Percentiles rank a stretch among this genome's conserved stretches.
These are phyloP conservation scores for Fringilla coelebs DNA, from an alignment of 2,797 vertebrate genomes.

Conservation along the genomic window DNA sequence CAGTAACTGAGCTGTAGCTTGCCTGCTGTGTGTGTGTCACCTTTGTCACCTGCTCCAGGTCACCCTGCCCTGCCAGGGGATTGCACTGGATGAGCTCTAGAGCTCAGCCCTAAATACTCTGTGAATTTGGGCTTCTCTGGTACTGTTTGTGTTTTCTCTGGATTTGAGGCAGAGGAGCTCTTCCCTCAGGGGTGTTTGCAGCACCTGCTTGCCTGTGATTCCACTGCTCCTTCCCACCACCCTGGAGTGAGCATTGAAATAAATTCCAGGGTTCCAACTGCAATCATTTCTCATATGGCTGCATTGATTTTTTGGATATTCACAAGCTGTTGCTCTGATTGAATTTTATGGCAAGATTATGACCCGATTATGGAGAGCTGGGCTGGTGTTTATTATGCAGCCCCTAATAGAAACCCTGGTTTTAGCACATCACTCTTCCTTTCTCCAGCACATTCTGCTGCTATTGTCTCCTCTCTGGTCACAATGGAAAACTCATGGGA, in stretches of 20 bases:
- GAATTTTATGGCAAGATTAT: constrained; percentile 59
- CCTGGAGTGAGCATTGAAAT: neutral
- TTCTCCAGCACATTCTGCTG: constrained; percentile 10
- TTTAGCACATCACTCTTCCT: constrained; percentile 15
- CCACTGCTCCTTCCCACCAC: neutral
- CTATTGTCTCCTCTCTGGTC: constrained; percentile 42
- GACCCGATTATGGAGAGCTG: constrained; percentile 35
- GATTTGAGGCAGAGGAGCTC: neutral
- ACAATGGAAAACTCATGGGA: constrained; percentile 49
- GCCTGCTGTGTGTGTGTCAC: neutral
- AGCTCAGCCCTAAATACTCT: neutral
- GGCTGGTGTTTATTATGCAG: constrained; percentile 36
- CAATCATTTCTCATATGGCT: neutral
- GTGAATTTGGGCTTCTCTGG: neutral
- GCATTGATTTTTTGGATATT: constrained; percentile 47
- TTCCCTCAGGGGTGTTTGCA: neutral
- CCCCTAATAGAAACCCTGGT: constrained; percentile 19
- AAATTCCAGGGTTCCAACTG: neutral
- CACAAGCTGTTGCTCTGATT: constrained; percentile 60
- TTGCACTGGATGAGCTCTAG: neutral
- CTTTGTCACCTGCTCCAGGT: neutral
- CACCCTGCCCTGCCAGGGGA: neutral
- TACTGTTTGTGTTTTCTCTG: neutral
- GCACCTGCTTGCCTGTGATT: neutral
- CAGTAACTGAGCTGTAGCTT: neutral